Evolutionary conservation across 2,797 vertebrate species (phyloP).

Genomic region (Hydrolagus colliei): DNA sequence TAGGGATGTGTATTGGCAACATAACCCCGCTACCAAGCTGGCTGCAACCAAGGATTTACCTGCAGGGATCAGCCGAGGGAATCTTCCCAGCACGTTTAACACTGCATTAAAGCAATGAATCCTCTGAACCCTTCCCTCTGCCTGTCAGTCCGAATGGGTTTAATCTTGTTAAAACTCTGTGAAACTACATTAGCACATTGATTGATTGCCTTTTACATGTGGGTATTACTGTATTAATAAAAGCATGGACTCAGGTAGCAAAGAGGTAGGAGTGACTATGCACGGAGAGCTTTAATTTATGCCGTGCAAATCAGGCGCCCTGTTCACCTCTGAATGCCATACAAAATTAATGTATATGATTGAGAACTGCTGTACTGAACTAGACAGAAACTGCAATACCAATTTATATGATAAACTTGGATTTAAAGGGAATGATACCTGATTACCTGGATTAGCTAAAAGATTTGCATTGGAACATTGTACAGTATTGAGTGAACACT

Average conservation of each 20-base stretch:
- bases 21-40: no score
- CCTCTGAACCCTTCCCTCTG: slow-evolving; percentile 28
- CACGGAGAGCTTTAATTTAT: slow-evolving; percentile 28
- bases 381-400: slow-evolving; percentile 13
- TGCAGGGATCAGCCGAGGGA: slow-evolving; percentile 7
- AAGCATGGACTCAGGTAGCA: slow-evolving; percentile 27
- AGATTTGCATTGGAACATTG: not conserved
- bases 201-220: slow-evolving; percentile 31
- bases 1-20: no score
- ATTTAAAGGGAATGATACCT: not conserved
- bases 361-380: not conserved
- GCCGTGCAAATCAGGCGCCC: slow-evolving; percentile 18
- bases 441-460: not conserved
- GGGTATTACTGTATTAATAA: slow-evolving; percentile 26
- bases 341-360: slow-evolving; percentile 26
- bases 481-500: not conserved
- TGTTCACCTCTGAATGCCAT: slow-evolving; percentile 25
- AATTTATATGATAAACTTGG: not conserved
- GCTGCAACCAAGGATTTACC: not conserved
- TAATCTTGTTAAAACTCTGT: slow-evolving; percentile 32
- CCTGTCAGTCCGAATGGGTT: slow-evolving; percentile 30
- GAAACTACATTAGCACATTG: slow-evolving; percentile 29
- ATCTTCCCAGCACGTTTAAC: slow-evolving; percentile 32
- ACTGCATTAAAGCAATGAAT: slow-evolving; percentile 31
- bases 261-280: slow-evolving; percentile 29